Evolutionary conservation across 2,888 invertebrate genomes (phyloP).

Genomic region (Machimus atricapillus): DNA sequence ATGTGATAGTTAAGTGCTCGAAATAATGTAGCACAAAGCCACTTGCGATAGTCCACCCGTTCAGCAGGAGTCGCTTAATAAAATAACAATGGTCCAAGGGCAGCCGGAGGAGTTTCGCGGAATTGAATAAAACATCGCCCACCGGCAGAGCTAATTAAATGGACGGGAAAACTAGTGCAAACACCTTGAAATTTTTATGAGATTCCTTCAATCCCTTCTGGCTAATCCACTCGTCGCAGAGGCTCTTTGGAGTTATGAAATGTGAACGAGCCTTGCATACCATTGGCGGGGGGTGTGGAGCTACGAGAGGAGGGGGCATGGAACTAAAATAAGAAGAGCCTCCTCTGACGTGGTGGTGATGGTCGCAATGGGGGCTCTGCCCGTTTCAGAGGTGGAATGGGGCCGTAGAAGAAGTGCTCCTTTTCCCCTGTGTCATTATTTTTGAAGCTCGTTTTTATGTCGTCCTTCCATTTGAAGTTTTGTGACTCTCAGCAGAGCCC

Average conservation of each 20-base stretch:
- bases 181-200: conserved; percentile 39
- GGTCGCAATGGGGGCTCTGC: background rate
- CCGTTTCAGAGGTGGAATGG: background rate
- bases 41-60: background rate
- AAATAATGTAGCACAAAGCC: background rate
- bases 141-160: conserved; percentile 36
- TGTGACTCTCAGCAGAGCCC: background rate
- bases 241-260: conserved; percentile 9
- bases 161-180: conserved; percentile 38
- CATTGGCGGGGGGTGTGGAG: background rate
- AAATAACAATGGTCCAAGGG: background rate
- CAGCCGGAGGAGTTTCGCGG: background rate
- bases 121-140: conserved; percentile 34
- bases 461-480: conserved; percentile 16
- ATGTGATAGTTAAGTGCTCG: background rate
- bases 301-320: background rate
- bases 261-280: background rate
- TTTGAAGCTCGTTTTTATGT: conserved; percentile 7
- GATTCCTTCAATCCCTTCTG: background rate
- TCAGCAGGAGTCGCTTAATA: background rate
- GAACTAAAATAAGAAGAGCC: background rate
- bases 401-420: background rate
- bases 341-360: background rate
- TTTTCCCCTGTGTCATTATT: conserved; percentile 18
- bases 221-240: background rate